phyloP scores from a whole-genome alignment of 2,888 invertebrate species.

The Nephrotoma appendiculata region DNA sequence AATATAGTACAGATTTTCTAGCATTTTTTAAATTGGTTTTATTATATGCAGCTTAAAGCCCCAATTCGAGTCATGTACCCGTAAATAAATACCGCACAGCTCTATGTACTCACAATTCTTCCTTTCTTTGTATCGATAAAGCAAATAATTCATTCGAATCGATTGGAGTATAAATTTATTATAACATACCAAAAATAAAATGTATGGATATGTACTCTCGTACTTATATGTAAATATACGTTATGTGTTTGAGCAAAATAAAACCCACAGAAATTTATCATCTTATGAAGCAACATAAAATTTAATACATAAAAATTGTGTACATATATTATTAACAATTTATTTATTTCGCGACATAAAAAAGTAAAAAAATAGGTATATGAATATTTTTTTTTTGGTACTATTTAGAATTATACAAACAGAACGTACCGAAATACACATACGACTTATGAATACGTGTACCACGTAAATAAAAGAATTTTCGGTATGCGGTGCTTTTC shows the following conservation, averaged over 20 bases:
- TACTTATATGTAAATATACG: background rate
- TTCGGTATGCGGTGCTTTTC: no score
- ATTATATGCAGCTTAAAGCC: background rate
- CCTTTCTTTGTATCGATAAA: background rate
- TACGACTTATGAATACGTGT: background rate
- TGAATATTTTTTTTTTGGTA: background rate
- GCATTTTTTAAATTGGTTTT: background rate
- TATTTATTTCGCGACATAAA: background rate
- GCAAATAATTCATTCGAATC: background rate
- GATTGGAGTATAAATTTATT: background rate
- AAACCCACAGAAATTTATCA: background rate
- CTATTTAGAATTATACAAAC: background rate
- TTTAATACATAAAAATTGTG: background rate
- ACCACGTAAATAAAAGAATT: no score
- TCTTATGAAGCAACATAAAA: background rate
- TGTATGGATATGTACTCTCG: background rate
- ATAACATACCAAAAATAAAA: background rate
- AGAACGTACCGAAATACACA: background rate
- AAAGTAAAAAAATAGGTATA: background rate
- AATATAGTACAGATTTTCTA: background rate
- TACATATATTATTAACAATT: background rate
- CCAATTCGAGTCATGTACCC: background rate
- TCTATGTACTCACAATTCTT: background rate
- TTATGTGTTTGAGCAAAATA: background rate
- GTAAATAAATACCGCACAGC: background rate